A percentile compares a stretch with the other conserved stretches of the same genome.
Conservation (phyloP, 92 coral and sea anemone genomes). For the Siderastrea radians region DNA sequence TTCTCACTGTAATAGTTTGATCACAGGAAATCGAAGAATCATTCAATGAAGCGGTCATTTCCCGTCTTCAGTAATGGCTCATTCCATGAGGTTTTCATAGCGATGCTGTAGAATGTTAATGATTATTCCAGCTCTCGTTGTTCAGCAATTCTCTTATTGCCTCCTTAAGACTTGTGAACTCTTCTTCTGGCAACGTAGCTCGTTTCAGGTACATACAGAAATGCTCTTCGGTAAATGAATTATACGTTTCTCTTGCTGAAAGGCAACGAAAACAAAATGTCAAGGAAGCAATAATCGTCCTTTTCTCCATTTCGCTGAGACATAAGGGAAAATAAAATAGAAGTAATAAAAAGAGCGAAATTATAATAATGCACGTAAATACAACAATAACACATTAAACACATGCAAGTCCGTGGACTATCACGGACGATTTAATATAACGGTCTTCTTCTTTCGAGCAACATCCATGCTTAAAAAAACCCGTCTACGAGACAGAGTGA, state of each 20-base stretch:
- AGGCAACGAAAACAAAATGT: not conserved
- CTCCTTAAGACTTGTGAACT: conserved; percentile 62
- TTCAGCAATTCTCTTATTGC: conserved; percentile 34
- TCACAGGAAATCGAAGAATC: too few relatives aligned
- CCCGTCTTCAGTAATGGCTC: too few relatives aligned
- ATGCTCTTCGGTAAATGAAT: conserved; percentile 82
- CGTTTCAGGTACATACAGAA: conserved; percentile 72
- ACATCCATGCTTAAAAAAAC: not conserved
- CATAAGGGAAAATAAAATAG: not conserved
- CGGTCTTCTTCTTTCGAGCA: not conserved
- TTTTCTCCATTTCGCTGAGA: not conserved
- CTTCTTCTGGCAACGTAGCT: conserved; percentile 74
- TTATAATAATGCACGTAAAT: too few relatives aligned
- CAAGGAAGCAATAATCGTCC: not conserved
- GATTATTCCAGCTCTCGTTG: not conserved
- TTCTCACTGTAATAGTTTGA: too few relatives aligned
- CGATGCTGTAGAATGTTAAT: not conserved
- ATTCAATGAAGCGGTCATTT: too few relatives aligned
- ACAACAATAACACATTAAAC: too few relatives aligned
- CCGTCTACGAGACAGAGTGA: not conserved
- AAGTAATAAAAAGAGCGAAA: too few relatives aligned
- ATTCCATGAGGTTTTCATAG: too few relatives aligned
- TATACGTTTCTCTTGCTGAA: conserved; percentile 78
- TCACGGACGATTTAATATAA: too few relatives aligned
- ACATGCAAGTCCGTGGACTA: too few relatives aligned